Evolutionary conservation across 2,888 invertebrate genomes (phyloP).

Genomic region (Mantis religiosa): DNA sequence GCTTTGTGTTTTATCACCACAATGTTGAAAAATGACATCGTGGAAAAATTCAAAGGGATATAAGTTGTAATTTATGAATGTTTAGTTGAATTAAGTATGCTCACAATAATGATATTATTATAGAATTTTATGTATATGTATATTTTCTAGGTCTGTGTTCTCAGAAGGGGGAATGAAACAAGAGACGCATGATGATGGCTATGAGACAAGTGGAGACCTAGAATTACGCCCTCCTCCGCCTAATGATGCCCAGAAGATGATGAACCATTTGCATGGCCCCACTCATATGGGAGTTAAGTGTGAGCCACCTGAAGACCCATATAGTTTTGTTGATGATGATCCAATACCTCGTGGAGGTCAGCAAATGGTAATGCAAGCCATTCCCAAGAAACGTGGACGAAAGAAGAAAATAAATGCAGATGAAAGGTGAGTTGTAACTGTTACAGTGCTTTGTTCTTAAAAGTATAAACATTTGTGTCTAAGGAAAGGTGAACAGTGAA

Average conservation of each 20-base stretch:
- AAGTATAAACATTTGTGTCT: too few relatives aligned
- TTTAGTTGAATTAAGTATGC: background rate
- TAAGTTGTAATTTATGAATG: background rate
- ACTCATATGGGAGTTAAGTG: slow-evolving; percentile 47
- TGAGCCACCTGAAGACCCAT: slow-evolving; percentile 68
- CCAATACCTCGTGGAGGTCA: slow-evolving; percentile 36
- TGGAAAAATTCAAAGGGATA: too few relatives aligned
- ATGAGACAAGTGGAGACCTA: slow-evolving; percentile 67
- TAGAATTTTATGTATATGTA: too few relatives aligned
- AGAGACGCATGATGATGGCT: slow-evolving; percentile 84
- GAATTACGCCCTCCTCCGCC: slow-evolving; percentile 37
- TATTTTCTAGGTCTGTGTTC: slow-evolving; percentile 32
- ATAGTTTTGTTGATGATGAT: slow-evolving; percentile 82
- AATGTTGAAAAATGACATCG: too few relatives aligned
- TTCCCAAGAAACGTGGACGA: slow-evolving; percentile 77
- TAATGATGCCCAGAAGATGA: slow-evolving; percentile 32
- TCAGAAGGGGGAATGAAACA: slow-evolving; percentile 47
- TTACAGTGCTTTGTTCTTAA: background rate
- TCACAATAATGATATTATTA: background rate
- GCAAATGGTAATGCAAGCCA: slow-evolving; percentile 45
- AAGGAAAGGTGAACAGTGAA: too few relatives aligned
- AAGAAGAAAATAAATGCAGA: slow-evolving; percentile 70
- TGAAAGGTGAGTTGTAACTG: slow-evolving; percentile 40
- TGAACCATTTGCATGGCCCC: slow-evolving; percentile 26
- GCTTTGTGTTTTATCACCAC: too few relatives aligned